phyloP scores from a whole-genome alignment of 1,140 invertebrate species.

The Callitettix versicolor region DNA sequence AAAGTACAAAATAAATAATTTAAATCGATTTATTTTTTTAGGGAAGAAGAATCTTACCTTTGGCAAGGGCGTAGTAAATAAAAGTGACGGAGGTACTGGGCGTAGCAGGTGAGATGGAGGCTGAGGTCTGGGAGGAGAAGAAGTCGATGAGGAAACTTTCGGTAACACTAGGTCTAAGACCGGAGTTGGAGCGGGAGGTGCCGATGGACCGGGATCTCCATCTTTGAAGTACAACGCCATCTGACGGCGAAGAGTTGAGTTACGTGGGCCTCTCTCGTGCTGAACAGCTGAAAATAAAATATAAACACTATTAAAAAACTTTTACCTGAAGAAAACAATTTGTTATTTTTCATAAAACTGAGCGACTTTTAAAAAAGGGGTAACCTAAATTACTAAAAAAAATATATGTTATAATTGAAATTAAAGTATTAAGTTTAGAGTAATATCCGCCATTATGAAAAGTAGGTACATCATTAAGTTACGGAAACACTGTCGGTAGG shows the following conservation, averaged over 20 bases:
- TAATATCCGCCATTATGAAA: too few relatives aligned
- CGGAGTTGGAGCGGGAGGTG: constrained; percentile 21
- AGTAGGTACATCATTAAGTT: too few relatives aligned
- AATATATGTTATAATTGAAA: too few relatives aligned
- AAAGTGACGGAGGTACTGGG: constrained; percentile 25
- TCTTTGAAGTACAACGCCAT: constrained; percentile 66
- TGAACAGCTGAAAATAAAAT: constrained; percentile 76
- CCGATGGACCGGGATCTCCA: constrained; percentile 22
- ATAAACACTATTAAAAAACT: constrained; percentile 1
- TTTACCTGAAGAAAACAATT: too few relatives aligned
- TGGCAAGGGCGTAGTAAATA: constrained; percentile 24
- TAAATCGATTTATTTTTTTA: too few relatives aligned
- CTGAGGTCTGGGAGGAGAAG: constrained; percentile 26
- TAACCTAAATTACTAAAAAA: too few relatives aligned
- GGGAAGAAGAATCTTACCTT: too few relatives aligned
- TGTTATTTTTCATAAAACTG: too few relatives aligned
- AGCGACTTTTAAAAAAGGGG: too few relatives aligned
- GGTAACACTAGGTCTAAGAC: constrained; percentile 22
- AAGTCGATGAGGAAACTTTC: constrained; percentile 24
- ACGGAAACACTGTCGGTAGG: too few relatives aligned
- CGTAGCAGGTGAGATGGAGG: constrained; percentile 26
- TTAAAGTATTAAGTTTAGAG: too few relatives aligned
- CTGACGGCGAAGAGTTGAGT: constrained; percentile 80
- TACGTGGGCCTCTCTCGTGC: constrained; percentile 92
- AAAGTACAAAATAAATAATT: too few relatives aligned